Base-by-base conservation (phyloP, 2,113 vertebrate genomes). In the Myxocyprinus asiaticus region DNA sequence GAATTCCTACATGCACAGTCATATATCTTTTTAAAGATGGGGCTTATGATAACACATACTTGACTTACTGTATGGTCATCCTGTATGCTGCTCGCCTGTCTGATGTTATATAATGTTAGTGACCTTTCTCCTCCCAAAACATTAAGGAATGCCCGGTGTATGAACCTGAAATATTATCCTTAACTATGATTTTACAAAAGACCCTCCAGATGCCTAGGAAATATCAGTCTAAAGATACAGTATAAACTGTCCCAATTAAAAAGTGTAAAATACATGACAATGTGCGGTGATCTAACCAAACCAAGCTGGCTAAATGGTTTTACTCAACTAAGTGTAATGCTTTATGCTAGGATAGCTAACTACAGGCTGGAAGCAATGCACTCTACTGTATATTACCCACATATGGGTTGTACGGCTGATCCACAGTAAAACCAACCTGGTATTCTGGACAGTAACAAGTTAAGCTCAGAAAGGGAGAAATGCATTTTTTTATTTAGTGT, bases 71-170 rank as follows among this genome's bases (percentile, higher is more conserved):
- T 71, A 70, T 63, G 53, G 45, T 47, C 53, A 43, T 63, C 61
- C 47, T 79, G 17, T 71, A 7, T 15, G 22, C 22, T 33, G 22
- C 22, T 33, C 22, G 22, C 22, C 22, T 33, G 3, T 33, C 22
- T 33, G 22, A 33, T 33, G 67, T 86, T 80, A 83, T 33, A 59
- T 72, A 81, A 77, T 75, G 67, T 47, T 81, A 67, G 15, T 45
- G 15, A 68, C 3, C 33, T 67, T 71, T 53, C 12, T 1, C 7
- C 22, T 15, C 42, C 12, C 7, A 58, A 33, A 33, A 33, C 22
- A 33, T 33, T 33, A 59, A 75, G 66, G 55, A 78, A 71, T 82
- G 77, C 22, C 1, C 1, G 3, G 22, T 45, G 76, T n/a, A 44
- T 56, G 12, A 77, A 67, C 73, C 17, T 65, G 45, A 55, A 65